Evolutionary conservation across 2,113 vertebrate species (phyloP), one percentile per base, ranked within the genome.

Genomic region (Oreocharis arfaki): DNA sequence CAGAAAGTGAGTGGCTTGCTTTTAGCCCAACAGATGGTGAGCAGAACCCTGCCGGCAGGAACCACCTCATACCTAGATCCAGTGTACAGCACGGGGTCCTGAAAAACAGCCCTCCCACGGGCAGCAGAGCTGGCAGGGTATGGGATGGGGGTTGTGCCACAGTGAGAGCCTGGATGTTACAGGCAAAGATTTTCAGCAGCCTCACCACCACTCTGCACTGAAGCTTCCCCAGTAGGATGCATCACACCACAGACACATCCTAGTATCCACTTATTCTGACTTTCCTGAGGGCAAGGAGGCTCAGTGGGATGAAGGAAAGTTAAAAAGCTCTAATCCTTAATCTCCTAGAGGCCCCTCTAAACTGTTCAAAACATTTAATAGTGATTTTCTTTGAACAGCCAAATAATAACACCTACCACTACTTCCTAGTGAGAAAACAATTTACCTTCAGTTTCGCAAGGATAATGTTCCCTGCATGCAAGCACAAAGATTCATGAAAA

Each of bases 1-100:
- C 37, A 84, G 63, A 56, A 82, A 44, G 30, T 0, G 8, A 61
- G 30, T 8, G 20, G 32, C 41, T 41, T 53, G 64, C 42, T 76
- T 55, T 67, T 27, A 71, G 69, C 44, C 35, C 30, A 55, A 26
- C 35, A 49, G 77, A 59, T 3, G 5, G 67, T 50, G 46, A 80
- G 46, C 39, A 84, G 67, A 39, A 56, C 46, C 2, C 50, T 41
- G 20, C 3, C 13, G 46, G 35, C 28, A 94, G 64, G 41, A 76
- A 57, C 53, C 42, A 61, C 15, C 41, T 23, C 77, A 39, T 2
- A 5, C 46, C 79, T 21, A 64, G 35, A 37, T 23, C 33, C 37
- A 27, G 5, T 0, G 9, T 24, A 59, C 30, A 67, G 55, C 18
- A 32, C 0, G 1, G 6, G 3, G 16, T 18, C 50, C 47, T 44